These are phyloP conservation scores for Stegophylla sp. DNA, from an alignment of 2,888 invertebrate species.

Conservation along the genomic window DNA sequence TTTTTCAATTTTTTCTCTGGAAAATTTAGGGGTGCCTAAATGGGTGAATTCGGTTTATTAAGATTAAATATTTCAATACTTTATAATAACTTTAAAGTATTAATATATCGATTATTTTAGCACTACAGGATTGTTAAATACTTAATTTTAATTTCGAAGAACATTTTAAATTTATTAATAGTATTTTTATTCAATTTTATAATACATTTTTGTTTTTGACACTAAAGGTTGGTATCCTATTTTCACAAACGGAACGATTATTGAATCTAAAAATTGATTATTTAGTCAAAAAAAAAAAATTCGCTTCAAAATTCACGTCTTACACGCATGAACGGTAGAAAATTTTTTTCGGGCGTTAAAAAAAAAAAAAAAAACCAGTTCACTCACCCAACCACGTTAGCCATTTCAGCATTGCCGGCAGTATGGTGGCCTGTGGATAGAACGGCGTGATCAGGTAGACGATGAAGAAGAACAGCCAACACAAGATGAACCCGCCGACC, in stretches of 20 bases:
- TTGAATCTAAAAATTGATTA: not conserved
- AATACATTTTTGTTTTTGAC: not conserved
- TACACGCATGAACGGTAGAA: not conserved
- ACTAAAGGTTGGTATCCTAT: not conserved
- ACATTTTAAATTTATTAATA: no score
- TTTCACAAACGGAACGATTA: not conserved
- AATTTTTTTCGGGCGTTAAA: not conserved
- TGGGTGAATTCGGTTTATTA: no score
- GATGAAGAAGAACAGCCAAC: slow-evolving; percentile 88
- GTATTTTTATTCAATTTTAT: no score
- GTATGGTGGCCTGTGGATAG: slow-evolving; percentile 71
- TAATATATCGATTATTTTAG: no score
- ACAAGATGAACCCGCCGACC: slow-evolving; percentile 85
- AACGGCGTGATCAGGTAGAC: slow-evolving; percentile 83
- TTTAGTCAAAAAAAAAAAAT: no score
- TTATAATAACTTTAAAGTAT: no score
- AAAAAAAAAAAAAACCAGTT: not conserved
- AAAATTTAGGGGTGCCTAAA: no score
- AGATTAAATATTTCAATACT: no score
- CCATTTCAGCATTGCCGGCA: slow-evolving; percentile 74
- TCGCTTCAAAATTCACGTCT: no score
- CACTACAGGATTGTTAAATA: no score
- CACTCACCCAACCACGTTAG: slow-evolving; percentile 78
- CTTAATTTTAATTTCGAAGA: no score
- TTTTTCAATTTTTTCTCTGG: no score